A percentile compares a stretch with the other conserved stretches of the same genome.
Conservation (phyloP, 2,888 invertebrate genomes). For the Norana najaformis region DNA sequence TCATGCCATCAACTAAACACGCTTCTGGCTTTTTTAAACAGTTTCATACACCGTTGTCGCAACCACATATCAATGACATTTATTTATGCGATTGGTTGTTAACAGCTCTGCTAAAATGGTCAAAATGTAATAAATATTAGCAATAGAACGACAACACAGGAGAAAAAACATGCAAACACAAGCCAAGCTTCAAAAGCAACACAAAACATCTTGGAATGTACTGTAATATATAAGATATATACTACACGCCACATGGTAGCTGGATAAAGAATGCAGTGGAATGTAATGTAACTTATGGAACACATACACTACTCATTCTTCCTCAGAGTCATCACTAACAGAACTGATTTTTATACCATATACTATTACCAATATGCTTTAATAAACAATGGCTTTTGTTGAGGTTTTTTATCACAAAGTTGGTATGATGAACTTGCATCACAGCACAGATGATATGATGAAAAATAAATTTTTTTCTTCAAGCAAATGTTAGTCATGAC, state of each 20-base stretch:
- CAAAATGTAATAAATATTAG: too few relatives aligned
- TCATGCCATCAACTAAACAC: neutral
- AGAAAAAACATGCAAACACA: neutral
- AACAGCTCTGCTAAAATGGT: neutral
- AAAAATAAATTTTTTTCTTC: neutral
- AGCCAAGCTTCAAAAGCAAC: conserved; percentile 6
- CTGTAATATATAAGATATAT: neutral
- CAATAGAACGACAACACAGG: too few relatives aligned
- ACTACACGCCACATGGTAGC: neutral
- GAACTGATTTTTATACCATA: neutral
- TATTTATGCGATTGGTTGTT: neutral
- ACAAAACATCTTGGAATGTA: neutral
- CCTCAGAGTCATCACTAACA: neutral
- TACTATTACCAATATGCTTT: neutral
- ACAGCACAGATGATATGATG: neutral
- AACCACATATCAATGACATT: neutral
- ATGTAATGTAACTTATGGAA: neutral
- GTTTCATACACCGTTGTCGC: neutral
- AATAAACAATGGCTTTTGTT: neutral
- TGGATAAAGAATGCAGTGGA: neutral
- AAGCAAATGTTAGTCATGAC: too few relatives aligned
- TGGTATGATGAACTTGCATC: neutral
- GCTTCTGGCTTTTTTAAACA: neutral
- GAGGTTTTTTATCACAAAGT: neutral
- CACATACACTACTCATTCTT: neutral